Conservation (phyloP, 2,888 invertebrate genomes). For the Sisyra terminalis region DNA sequence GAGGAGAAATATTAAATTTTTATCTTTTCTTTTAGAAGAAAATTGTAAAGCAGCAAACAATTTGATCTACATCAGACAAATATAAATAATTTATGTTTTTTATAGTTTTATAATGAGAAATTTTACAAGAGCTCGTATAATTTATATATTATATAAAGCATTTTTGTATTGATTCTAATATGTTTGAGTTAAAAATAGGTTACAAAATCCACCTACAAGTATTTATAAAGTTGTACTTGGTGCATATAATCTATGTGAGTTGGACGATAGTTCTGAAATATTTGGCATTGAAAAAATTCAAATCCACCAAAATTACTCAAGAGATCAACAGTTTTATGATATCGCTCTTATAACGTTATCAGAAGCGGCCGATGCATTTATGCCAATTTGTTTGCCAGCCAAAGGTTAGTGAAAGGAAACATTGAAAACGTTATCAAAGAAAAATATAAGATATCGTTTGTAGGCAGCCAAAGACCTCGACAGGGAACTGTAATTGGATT, state of each 20-base stretch:
- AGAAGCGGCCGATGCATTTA: slow-evolving; percentile 16
- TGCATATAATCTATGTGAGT: slow-evolving; percentile 22
- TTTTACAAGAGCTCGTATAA: too few relatives aligned
- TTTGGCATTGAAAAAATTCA: slow-evolving; percentile 20
- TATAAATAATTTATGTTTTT: too few relatives aligned
- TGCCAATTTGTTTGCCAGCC: slow-evolving; percentile 22
- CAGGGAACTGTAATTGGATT: slow-evolving; percentile 23
- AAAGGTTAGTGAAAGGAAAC: slow-evolving; percentile 15
- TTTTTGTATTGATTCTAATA: too few relatives aligned
- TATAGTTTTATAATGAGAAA: too few relatives aligned
- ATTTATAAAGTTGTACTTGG: slow-evolving; percentile 21
- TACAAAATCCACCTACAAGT: slow-evolving; percentile 13
- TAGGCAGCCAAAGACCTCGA: slow-evolving; percentile 12
- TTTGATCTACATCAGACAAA: too few relatives aligned
- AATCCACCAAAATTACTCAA: slow-evolving; percentile 22
- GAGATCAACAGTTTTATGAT: slow-evolving; percentile 22
- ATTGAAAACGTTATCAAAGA: too few relatives aligned
- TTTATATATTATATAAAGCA: too few relatives aligned
- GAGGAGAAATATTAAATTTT: too few relatives aligned
- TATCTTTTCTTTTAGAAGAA: too few relatives aligned
- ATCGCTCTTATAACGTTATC: slow-evolving; percentile 20
- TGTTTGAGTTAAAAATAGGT: too few relatives aligned
- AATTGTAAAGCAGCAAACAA: too few relatives aligned
- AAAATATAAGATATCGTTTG: too few relatives aligned
- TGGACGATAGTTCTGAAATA: slow-evolving; percentile 17